Conservation (phyloP, 2,888 invertebrate species). For the Tenthredo mesomela region DNA sequence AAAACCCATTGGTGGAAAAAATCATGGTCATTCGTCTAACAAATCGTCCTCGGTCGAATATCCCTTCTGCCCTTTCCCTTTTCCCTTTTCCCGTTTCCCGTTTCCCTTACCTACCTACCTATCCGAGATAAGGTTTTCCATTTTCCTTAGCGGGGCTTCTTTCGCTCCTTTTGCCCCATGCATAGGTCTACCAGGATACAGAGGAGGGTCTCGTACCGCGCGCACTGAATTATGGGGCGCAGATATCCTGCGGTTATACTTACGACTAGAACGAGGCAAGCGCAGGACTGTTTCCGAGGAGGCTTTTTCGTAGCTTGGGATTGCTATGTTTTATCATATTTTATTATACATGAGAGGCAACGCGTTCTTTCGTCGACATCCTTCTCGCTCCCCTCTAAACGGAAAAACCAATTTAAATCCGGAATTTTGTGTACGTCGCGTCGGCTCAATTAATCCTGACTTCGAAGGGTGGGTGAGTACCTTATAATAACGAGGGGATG, state of each 20-base stretch:
- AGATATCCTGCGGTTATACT: slow-evolving; percentile 65
- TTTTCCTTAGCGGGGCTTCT: slow-evolving; percentile 60
- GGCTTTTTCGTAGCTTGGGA: slow-evolving; percentile 57
- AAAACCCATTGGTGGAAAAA: slow-evolving; percentile 57
- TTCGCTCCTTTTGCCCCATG: slow-evolving; percentile 44
- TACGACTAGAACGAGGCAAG: slow-evolving; percentile 56
- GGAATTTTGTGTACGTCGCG: slow-evolving; percentile 37
- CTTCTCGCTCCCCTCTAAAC: slow-evolving; percentile 6
- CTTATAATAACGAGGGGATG: slow-evolving; percentile 32
- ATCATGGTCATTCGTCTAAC: slow-evolving; percentile 65
- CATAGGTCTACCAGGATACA: slow-evolving; percentile 54
- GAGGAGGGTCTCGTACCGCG: slow-evolving; percentile 54
- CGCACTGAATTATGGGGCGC: slow-evolving; percentile 66
- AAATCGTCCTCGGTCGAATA: slow-evolving; percentile 62
- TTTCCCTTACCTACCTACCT: slow-evolving; percentile 58
- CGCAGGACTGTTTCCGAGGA: slow-evolving; percentile 45
- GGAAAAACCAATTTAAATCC: slow-evolving; percentile 38
- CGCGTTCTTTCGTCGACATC: slow-evolving; percentile 39
- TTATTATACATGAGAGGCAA: slow-evolving; percentile 69
- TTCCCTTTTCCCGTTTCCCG: slow-evolving; percentile 55
- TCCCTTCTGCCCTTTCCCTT: slow-evolving; percentile 56
- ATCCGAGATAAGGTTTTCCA: slow-evolving; percentile 69
- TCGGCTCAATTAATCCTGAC: slow-evolving; percentile 42
- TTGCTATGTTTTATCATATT: slow-evolving; percentile 70
- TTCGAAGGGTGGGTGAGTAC: slow-evolving; percentile 4